phyloP scores from a whole-genome alignment of 2,797 vertebrate species.

The Centroberyx gerrardi region DNA sequence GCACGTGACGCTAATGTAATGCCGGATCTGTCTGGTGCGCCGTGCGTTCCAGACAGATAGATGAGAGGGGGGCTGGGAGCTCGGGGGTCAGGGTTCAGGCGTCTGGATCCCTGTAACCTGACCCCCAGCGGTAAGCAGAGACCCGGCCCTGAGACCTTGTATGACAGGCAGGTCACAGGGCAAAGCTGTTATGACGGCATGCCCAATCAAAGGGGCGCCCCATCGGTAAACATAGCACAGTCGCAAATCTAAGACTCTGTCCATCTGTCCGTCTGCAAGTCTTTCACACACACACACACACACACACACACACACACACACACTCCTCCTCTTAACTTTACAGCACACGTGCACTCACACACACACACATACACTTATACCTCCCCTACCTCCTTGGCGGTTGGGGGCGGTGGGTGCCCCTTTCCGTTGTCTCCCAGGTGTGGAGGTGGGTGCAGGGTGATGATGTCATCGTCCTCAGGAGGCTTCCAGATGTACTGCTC shows the following conservation, averaged over 20 bases:
- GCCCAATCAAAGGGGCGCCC: slow-evolving; percentile 56
- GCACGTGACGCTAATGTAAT: slow-evolving; percentile 44
- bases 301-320: slow-evolving; percentile 17
- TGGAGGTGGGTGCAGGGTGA: slow-evolving; percentile 82
- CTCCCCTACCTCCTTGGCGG: slow-evolving; percentile 82
- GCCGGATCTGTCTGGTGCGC: slow-evolving; percentile 28
- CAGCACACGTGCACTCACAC: slow-evolving; percentile 19
- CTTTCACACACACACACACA: slow-evolving; percentile 17
- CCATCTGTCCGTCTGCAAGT: slow-evolving; percentile 5
- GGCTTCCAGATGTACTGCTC: slow-evolving; percentile 92
- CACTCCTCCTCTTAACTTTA: neutral
- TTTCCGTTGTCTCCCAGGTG: slow-evolving; percentile 76
- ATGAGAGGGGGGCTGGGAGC: slow-evolving; percentile 38
- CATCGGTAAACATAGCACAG: slow-evolving; percentile 58
- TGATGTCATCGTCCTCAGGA: slow-evolving; percentile 87
- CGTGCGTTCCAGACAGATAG: slow-evolving; percentile 35
- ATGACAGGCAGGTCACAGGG: slow-evolving; percentile 71
- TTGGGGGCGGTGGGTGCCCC: slow-evolving; percentile 75
- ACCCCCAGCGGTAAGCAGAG: slow-evolving; percentile 66
- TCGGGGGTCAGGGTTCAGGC: slow-evolving; percentile 67
- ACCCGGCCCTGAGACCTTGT: slow-evolving; percentile 21
- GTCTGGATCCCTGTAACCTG: slow-evolving; percentile 54
- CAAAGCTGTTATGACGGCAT: slow-evolving; percentile 57
- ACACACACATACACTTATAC: slow-evolving; percentile 6
- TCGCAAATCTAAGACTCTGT: slow-evolving; percentile 56